phyloP scores from a whole-genome alignment of 1,140 invertebrate genomes.

The Pissodes strobi region DNA sequence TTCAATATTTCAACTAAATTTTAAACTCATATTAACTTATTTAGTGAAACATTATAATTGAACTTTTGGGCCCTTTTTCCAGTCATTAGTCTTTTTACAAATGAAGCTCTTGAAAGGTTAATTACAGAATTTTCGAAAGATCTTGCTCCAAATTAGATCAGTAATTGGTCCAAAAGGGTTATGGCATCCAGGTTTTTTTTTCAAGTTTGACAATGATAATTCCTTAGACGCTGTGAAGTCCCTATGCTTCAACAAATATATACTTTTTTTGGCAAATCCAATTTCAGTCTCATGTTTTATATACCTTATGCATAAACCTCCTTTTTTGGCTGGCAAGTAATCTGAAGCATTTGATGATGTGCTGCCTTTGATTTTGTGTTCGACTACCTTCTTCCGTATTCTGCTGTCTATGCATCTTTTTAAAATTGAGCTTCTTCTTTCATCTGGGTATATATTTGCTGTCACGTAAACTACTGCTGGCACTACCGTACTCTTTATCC shows the following conservation, averaged over 20 bases:
- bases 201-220: too few species aligned
- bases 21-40: too few species aligned
- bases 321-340: conserved; percentile 25
- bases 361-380: conserved; percentile 32
- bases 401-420: conserved; percentile 34
- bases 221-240: too few species aligned
- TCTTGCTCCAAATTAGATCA: too few species aligned
- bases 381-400: conserved; percentile 28
- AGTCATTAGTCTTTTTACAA: too few species aligned
- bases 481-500: conserved; percentile 34
- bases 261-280: conserved; percentile 10
- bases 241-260: conserved; percentile 28
- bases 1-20: too few species aligned
- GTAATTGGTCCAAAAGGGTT: too few species aligned
- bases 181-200: too few species aligned
- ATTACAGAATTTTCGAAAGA: too few species aligned
- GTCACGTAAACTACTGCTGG: conserved; percentile 25
- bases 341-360: conserved; percentile 27
- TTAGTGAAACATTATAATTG: too few species aligned
- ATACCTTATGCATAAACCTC: conserved; percentile 29
- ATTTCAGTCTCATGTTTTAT: conserved; percentile 29
- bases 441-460: conserved; percentile 22
- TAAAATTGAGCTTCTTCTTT: conserved; percentile 26
- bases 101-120: too few species aligned
- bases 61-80: too few species aligned